phyloP scores from a whole-genome alignment of 2,797 vertebrate species.

The Danio kyathit region DNA sequence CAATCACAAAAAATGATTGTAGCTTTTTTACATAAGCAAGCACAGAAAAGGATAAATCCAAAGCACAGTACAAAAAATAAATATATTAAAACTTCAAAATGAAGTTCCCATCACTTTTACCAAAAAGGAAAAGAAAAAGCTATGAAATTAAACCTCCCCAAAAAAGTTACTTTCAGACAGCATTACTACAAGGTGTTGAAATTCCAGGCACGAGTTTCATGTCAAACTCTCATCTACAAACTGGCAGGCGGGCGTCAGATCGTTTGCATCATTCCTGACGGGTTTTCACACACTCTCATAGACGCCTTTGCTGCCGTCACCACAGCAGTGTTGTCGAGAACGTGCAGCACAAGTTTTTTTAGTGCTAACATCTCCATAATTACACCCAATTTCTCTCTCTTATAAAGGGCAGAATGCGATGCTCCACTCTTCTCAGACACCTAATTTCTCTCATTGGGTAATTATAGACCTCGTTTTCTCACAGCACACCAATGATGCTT shows the following conservation, averaged over 20 bases:
- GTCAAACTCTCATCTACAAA: constrained; percentile 15
- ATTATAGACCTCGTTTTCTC: constrained; percentile 46
- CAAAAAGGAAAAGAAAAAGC: not conserved
- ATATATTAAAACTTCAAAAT: not conserved
- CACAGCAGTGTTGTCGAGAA: constrained; percentile 12
- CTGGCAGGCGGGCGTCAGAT: constrained; percentile 15
- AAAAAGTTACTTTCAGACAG: not conserved
- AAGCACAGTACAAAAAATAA: not conserved
- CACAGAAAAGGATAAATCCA: constrained; percentile 1
- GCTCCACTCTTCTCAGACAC: constrained; percentile 46
- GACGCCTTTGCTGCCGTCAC: constrained; percentile 12
- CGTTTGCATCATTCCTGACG: constrained; percentile 24
- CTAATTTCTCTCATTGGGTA: constrained; percentile 52
- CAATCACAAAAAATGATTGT: not conserved
- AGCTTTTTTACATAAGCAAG: constrained; percentile 22
- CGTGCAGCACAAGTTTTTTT: constrained; percentile 20
- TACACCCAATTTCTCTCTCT: constrained; percentile 48
- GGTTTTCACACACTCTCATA: constrained; percentile 30
- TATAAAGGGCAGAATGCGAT: constrained; percentile 47
- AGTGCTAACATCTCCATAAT: constrained; percentile 45
- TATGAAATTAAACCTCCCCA: not conserved
- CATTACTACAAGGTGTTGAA: constrained; percentile 27
- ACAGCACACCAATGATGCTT: constrained; percentile 13
- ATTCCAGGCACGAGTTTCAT: constrained; percentile 11
- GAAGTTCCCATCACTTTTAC: not conserved